Evolutionary conservation across 2,113 vertebrate species (phyloP).

Genomic region (Leptobrachium leishanense): DNA sequence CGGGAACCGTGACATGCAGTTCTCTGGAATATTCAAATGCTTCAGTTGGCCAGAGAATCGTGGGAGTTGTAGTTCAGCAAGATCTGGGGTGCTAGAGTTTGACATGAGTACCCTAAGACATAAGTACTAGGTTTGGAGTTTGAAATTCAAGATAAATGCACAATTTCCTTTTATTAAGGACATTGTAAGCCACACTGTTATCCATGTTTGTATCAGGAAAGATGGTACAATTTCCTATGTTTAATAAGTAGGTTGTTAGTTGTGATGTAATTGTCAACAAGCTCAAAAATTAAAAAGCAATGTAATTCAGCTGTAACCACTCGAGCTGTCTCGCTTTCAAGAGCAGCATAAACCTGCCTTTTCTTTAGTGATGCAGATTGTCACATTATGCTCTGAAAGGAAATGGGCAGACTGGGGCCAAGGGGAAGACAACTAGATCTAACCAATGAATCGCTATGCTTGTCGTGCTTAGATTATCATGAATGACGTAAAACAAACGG

Average conservation of each 20-base stretch:
- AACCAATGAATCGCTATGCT: constrained; percentile 11
- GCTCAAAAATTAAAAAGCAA: neutral
- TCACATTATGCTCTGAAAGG: neutral
- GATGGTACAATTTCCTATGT: neutral
- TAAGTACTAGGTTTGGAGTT: no score
- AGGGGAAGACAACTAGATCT: neutral
- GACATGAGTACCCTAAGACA: no score
- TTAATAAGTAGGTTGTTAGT: constrained; percentile 5
- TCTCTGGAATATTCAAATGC: no score
- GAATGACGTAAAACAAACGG: constrained; percentile 26
- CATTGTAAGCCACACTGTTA: neutral
- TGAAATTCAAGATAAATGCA: no score
- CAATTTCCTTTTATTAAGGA: no score
- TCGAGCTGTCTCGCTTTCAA: neutral
- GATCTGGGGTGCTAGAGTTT: no score
- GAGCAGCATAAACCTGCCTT: neutral
- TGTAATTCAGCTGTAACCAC: neutral
- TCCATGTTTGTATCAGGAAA: neutral
- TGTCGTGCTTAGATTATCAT: constrained; percentile 10
- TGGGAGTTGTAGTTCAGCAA: no score
- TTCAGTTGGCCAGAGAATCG: no score
- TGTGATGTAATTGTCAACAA: neutral
- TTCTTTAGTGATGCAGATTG: neutral
- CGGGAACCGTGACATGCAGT: no score
- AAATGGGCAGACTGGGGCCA: neutral